Evolutionary conservation across 2,888 invertebrate genomes (phyloP), one percentile per base, ranked within the genome.

Genomic region (Apotomis turbidana): DNA sequence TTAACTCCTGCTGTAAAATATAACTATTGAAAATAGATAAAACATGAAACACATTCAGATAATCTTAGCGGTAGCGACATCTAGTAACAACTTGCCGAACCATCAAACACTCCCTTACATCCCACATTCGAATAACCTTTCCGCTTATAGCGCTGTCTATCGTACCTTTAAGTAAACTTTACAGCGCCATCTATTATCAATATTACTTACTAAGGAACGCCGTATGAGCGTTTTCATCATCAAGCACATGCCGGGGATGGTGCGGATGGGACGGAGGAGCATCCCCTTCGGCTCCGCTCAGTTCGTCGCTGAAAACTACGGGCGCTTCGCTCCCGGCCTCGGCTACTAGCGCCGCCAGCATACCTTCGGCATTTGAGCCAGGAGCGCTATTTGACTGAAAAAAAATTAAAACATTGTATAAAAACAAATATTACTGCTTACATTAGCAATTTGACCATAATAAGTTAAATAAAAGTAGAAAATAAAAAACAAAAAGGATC

Each of bases 221-320:
- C 81, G 97, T 97, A 81, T 97, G 97, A 69, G 97, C 95, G 55
- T 98, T 97, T 86, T 99, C 99, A 81, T 99, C 98, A 76, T 96
- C 98, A 71, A 97, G 96, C 79, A 85, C 98, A 92, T 49, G 99
- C 76, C 92, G 81, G 96, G 96, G 97, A 96, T 96, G 76, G 97
- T 80, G 83, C 77, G 78, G 80, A 74, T 83, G 84, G 90, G 83
- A 97, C 96, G 97, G 80, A 66, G 84, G 83, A 61, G 86, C 87
- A 63, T 83, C 83, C 49, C 83, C 82, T 68, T 83, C 81, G 49
- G 85, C 89, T 51, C 92, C 93, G 78, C 96, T 96, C 72, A 98
- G 95, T 94, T 98, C 98, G 89, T 99, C 99, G 83, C 98, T 98
- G 87, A 99, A 99, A 44, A 98, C 99, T 1, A 99, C 97, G 62